phyloP scores from a whole-genome alignment of 2,888 invertebrate species.

The Apodemia duryi region DNA sequence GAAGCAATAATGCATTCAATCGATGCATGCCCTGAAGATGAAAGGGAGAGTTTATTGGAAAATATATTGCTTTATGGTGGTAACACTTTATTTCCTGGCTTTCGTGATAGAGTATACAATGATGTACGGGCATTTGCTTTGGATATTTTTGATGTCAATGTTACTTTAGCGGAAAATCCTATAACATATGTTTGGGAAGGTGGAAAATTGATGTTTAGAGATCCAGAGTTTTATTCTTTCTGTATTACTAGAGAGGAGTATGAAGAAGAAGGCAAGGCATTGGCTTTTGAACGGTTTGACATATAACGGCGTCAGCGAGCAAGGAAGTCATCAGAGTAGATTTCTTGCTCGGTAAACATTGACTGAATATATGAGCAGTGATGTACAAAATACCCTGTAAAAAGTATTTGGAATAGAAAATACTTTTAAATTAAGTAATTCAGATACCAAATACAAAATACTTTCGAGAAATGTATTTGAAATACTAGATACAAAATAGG shows the following conservation, averaged over 20 bases:
- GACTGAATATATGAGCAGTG: background rate
- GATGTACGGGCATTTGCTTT: slow-evolving; percentile 90
- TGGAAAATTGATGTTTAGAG: slow-evolving; percentile 86
- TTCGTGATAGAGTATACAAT: slow-evolving; percentile 80
- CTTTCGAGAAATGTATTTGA: too few relatives aligned
- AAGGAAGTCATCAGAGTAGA: slow-evolving; percentile 49
- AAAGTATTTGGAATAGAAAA: too few relatives aligned
- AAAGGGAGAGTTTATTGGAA: slow-evolving; percentile 87
- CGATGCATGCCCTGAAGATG: slow-evolving; percentile 84
- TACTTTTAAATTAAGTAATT: too few relatives aligned
- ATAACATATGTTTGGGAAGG: slow-evolving; percentile 94
- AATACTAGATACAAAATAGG: too few relatives aligned
- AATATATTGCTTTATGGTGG: slow-evolving; percentile 94
- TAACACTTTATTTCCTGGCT: slow-evolving; percentile 88
- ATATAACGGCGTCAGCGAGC: slow-evolving; percentile 70
- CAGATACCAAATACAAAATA: too few relatives aligned
- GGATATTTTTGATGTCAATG: slow-evolving; percentile 86
- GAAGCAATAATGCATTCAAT: slow-evolving; percentile 92
- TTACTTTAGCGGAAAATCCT: slow-evolving; percentile 82
- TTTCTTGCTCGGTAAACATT: slow-evolving; percentile 49
- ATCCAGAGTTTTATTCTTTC: slow-evolving; percentile 84
- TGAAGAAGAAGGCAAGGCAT: slow-evolving; percentile 88
- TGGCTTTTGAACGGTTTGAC: slow-evolving; percentile 79
- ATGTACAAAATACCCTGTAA: too few relatives aligned
- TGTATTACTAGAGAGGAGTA: slow-evolving; percentile 91